Evolutionary conservation across 1,140 invertebrate species (phyloP).

Genomic region (Gonatopus flavifemur): DNA sequence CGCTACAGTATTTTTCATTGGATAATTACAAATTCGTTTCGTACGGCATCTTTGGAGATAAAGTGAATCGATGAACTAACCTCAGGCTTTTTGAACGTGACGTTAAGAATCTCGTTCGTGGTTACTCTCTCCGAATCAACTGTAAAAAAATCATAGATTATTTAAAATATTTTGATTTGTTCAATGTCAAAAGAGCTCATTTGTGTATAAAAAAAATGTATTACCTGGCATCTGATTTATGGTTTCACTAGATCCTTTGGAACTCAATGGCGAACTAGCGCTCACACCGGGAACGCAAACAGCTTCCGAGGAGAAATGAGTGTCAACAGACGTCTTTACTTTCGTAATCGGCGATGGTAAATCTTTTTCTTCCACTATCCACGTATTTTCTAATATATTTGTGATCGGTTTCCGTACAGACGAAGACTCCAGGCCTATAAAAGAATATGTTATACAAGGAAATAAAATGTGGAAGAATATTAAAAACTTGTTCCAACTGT

Average conservation of each 20-base stretch:
- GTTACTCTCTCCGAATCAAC: not conserved
- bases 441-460: not conserved
- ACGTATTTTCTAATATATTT: conserved; percentile 36
- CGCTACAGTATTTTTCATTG: too few species aligned
- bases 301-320: conserved; percentile 18
- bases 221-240: conserved; percentile 30
- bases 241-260: conserved; percentile 34
- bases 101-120: not conserved
- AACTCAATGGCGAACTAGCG: conserved; percentile 46
- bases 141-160: not conserved
- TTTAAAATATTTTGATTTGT: not conserved
- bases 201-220: not conserved
- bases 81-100: too few species aligned
- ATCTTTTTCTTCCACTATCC: conserved; percentile 31
- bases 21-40: too few species aligned
- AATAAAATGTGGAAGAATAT: not conserved
- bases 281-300: conserved; percentile 30
- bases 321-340: conserved; percentile 19
- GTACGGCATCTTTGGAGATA: too few species aligned
- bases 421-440: conserved; percentile 25
- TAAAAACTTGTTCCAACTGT: conserved; percentile 31
- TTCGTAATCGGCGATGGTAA: conserved; percentile 50
- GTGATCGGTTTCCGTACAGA: conserved; percentile 30
- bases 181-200: not conserved
- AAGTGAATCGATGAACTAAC: too few species aligned